Conservation (phyloP, 2,113 vertebrate species). For the Tupaia chinensis region DNA sequence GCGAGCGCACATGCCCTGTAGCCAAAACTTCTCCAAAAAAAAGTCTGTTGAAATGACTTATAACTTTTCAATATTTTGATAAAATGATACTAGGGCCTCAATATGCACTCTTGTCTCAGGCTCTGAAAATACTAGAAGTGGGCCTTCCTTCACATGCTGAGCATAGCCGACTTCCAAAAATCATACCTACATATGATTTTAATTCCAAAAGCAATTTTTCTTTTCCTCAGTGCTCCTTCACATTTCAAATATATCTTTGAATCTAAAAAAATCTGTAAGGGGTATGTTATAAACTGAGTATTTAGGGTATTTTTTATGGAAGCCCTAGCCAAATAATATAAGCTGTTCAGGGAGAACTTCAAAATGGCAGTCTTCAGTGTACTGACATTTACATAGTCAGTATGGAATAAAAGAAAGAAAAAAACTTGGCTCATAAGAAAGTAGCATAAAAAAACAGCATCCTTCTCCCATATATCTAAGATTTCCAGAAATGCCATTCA, state of each 20-base stretch:
- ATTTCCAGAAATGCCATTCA: constrained; percentile 1
- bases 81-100: neutral
- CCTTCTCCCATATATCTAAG: neutral
- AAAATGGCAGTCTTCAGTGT: neutral
- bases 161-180: constrained; percentile 6
- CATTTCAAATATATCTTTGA: neutral
- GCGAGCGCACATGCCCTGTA: too few species aligned
- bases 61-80: constrained; percentile 10
- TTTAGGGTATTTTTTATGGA: neutral
- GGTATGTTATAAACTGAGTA: neutral
- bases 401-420: neutral
- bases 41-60: neutral
- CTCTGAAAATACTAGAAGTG: neutral
- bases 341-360: neutral
- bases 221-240: constrained; percentile 36
- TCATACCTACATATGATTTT: neutral
- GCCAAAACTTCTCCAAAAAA: too few species aligned
- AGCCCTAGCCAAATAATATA: neutral
- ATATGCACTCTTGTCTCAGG: neutral
- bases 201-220: neutral
- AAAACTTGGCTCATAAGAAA: constrained; percentile 38
- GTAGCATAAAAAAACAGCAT: neutral
- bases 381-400: neutral
- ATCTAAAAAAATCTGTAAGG: neutral
- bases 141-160: neutral